These are phyloP conservation scores for Brachyhypopomus occidentalis DNA, from an alignment of 2,113 vertebrate species.

Conservation along the genomic window DNA sequence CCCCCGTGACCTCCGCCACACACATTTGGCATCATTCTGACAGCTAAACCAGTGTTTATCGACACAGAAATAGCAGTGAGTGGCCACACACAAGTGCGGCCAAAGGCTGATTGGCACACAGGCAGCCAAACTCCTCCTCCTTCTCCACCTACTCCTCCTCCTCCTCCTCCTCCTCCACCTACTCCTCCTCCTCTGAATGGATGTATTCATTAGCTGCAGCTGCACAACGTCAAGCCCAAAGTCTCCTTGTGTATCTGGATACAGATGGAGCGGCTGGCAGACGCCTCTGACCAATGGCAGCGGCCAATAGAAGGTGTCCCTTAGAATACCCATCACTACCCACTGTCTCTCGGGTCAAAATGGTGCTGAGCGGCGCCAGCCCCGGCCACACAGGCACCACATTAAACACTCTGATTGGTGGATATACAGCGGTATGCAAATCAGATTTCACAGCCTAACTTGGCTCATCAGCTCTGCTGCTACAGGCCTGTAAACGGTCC, in stretches of 20 bases:
- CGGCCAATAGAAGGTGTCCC: conserved; percentile 38
- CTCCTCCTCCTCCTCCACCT: conserved; percentile 29
- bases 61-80: conserved; percentile 40
- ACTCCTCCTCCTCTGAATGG: conserved; percentile 47
- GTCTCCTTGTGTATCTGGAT: conserved; percentile 46
- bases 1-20: conserved; percentile 34
- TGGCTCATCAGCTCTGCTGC: neutral
- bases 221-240: conserved; percentile 53
- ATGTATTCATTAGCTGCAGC: conserved; percentile 59
- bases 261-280: conserved; percentile 50
- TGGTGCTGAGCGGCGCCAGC: conserved; percentile 17
- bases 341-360: conserved; percentile 29
- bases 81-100: conserved; percentile 33
- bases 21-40: conserved; percentile 37
- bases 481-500: neutral
- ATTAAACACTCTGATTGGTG: neutral
- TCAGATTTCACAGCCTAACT: neutral
- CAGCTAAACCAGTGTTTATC: conserved; percentile 39
- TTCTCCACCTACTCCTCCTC: conserved; percentile 30
- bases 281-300: conserved; percentile 43
- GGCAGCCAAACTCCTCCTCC: conserved; percentile 26
- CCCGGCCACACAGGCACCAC: neutral
- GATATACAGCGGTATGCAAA: neutral
- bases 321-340: conserved; percentile 24
- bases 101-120: conserved; percentile 44